Percentiles rank a stretch among this genome's conserved stretches.
Conservation (phyloP, 2,797 vertebrate genomes). For the Cirrhinus molitorella region DNA sequence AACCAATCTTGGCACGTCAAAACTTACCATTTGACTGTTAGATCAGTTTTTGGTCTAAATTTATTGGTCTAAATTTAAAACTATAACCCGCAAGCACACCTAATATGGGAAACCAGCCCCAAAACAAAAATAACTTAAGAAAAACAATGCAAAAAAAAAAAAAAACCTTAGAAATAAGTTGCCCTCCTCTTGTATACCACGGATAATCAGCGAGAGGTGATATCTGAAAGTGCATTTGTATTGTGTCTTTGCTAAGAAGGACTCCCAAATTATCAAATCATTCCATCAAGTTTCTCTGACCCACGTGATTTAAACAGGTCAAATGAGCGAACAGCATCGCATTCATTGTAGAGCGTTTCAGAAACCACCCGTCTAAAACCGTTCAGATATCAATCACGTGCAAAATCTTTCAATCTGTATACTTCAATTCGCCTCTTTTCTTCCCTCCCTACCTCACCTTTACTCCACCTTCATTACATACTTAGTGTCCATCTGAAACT, state of each 20-base stretch:
- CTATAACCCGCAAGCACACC: slow-evolving; percentile 48
- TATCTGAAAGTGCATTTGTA: slow-evolving; percentile 93
- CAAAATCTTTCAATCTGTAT: slow-evolving; percentile 20
- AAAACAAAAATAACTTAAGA: slow-evolving; percentile 76
- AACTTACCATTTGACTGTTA: slow-evolving; percentile 8
- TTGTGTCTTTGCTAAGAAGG: slow-evolving; percentile 28
- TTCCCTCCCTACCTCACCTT: not conserved
- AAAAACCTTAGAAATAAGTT: slow-evolving; percentile 58
- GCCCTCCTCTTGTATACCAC: slow-evolving; percentile 76
- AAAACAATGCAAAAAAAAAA: slow-evolving; percentile 54
- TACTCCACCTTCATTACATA: slow-evolving; percentile 18
- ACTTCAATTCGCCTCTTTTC: not conserved
- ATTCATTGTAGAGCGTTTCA: not conserved
- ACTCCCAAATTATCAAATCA: slow-evolving; percentile 17
- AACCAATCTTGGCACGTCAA: slow-evolving; percentile 17
- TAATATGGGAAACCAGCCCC: slow-evolving; percentile 80
- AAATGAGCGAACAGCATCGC: slow-evolving; percentile 8
- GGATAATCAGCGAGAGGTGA: slow-evolving; percentile 87
- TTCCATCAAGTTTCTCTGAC: slow-evolving; percentile 24
- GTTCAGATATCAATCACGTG: slow-evolving; percentile 10
- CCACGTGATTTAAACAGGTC: slow-evolving; percentile 1
- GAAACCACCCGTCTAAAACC: slow-evolving; percentile 5
- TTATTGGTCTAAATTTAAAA: slow-evolving; percentile 38
- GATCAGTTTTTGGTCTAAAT: slow-evolving; percentile 30
- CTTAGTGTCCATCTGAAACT: slow-evolving; percentile 29